phyloP scores from a whole-genome alignment of 2,888 invertebrate species.

The Tuta absoluta region DNA sequence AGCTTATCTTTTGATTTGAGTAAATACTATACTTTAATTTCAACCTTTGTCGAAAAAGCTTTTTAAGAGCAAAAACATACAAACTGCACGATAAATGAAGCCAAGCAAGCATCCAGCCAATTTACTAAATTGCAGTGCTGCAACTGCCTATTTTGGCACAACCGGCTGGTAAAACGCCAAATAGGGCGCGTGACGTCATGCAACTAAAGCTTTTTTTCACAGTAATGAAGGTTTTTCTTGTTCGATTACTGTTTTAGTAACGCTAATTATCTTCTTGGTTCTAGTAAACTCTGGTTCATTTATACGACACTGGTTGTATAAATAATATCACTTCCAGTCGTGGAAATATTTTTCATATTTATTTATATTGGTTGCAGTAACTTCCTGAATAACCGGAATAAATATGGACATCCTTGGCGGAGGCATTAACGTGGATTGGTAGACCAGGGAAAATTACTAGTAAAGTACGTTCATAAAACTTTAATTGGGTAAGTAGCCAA shows the following conservation, averaged over 20 bases:
- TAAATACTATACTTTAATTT: too few relatives aligned
- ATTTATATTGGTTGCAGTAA: background rate
- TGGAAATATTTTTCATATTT: too few relatives aligned
- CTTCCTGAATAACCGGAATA: constrained; percentile 6
- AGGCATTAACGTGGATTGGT: constrained; percentile 4
- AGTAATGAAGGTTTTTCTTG: background rate
- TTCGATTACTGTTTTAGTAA: background rate
- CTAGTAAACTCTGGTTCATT: too few relatives aligned
- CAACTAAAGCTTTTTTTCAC: background rate
- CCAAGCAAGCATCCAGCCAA: constrained; percentile 1
- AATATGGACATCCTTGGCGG: constrained; percentile 9
- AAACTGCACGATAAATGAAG: background rate
- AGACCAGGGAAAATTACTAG: constrained; percentile 9
- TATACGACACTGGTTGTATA: too few relatives aligned
- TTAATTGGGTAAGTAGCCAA: constrained; percentile 14
- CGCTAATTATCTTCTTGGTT: too few relatives aligned
- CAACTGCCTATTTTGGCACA: constrained; percentile 21
- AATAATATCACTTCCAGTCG: too few relatives aligned
- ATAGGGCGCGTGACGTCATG: constrained; percentile 21
- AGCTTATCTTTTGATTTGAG: too few relatives aligned
- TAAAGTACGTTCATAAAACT: constrained; percentile 10
- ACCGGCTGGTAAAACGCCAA: constrained; percentile 14
- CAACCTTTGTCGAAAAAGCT: too few relatives aligned
- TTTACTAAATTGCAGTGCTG: constrained; percentile 18
- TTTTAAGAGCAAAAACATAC: background rate